Evolutionary conservation across 2,797 vertebrate genomes (phyloP).

Genomic region (Fundulus diaphanus): DNA sequence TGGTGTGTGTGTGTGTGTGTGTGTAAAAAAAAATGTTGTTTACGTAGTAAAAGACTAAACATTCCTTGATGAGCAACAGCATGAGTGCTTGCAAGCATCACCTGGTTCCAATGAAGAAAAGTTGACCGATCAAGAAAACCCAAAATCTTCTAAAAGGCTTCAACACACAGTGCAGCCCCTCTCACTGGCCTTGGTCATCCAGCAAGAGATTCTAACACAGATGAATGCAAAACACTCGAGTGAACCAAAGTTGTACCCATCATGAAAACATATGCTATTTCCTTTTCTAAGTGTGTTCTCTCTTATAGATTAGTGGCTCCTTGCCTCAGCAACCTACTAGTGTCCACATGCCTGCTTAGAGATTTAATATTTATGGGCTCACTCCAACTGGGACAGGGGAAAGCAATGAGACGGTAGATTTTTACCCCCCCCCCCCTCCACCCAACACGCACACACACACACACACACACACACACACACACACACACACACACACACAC

Average conservation of each 20-base stretch:
- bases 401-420: slow-evolving; percentile 39
- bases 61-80: no score
- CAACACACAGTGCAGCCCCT: slow-evolving; percentile 2
- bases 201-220: slow-evolving; percentile 2
- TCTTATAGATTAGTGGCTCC: slow-evolving; percentile 15
- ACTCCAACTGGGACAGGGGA: slow-evolving; percentile 44
- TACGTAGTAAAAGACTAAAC: no score
- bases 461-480: no score
- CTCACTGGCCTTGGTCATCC: slow-evolving; percentile 5
- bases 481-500: no score
- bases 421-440: slow-evolving; percentile 11
- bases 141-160: slow-evolving; percentile 28
- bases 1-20: no score
- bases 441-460: no score
- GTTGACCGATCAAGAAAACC: not conserved
- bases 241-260: not conserved
- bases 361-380: slow-evolving; percentile 64
- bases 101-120: not conserved
- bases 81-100: no score
- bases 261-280: slow-evolving; percentile 14
- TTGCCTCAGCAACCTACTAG: slow-evolving; percentile 36
- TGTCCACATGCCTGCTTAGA: slow-evolving; percentile 42
- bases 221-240: not conserved
- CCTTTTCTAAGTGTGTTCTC: slow-evolving; percentile 15
- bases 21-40: no score